A percentile compares a stretch with the other conserved stretches of the same genome.
Conservation (phyloP, 2,888 invertebrate genomes). For the Cataglyphis altisquamis region DNA sequence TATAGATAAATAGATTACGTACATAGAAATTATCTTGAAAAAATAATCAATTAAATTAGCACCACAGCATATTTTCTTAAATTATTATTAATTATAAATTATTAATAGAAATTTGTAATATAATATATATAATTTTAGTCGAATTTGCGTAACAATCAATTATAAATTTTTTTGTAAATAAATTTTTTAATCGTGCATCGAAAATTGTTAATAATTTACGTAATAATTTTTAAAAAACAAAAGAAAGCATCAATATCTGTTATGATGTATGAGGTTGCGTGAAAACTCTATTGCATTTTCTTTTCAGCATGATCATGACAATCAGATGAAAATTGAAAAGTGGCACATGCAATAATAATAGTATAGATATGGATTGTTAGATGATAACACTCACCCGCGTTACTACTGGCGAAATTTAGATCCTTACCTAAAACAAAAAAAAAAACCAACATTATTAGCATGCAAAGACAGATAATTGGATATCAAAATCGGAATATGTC, state of each 20-base stretch:
- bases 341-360: constrained; percentile 63
- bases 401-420: constrained; percentile 85
- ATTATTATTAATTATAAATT: not conserved
- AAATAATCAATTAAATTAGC: not conserved
- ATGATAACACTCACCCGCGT: constrained; percentile 84
- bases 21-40: not conserved
- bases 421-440: constrained; percentile 84
- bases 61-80: not conserved
- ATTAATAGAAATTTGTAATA: not conserved
- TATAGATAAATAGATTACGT: not conserved
- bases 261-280: constrained; percentile 15
- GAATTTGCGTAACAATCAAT: not conserved
- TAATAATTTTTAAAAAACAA: not conserved
- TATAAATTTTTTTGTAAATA: constrained; percentile 1
- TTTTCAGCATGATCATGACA: constrained; percentile 12
- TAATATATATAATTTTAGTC: not conserved
- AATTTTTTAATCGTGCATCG: not conserved
- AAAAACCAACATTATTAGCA: constrained; percentile 66
- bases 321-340: constrained; percentile 39
- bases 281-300: constrained; percentile 23
- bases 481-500: constrained; percentile 64
- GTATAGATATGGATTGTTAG: constrained; percentile 76
- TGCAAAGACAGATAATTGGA: constrained; percentile 54
- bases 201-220: constrained; percentile 9
- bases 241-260: not conserved